Percentiles rank a stretch among this genome's conserved stretches.
phyloP scores from a whole-genome alignment of 2,113 vertebrate species.

The Gambusia affinis region DNA sequence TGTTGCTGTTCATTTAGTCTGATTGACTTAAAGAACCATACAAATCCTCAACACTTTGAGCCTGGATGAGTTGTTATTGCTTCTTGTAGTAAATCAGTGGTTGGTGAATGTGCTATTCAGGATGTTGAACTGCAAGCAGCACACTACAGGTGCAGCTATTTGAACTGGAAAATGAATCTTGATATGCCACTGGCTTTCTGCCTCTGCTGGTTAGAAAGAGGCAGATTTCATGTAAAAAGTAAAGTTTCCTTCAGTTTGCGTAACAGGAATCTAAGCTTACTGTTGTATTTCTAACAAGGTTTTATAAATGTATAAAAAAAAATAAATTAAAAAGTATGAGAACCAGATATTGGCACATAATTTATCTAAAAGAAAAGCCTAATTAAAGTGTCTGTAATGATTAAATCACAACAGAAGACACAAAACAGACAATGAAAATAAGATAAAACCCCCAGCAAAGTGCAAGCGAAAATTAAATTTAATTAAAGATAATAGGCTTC shows the following conservation, averaged over 20 bases:
- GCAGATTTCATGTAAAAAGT: not conserved
- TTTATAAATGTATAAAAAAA: not conserved
- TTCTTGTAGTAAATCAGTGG: not conserved
- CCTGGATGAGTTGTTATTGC: not conserved
- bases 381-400: not conserved
- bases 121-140: not conserved
- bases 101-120: no score
- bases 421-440: not conserved
- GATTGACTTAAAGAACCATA: no score
- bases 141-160: not conserved
- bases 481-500: not conserved
- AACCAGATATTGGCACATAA: no score
- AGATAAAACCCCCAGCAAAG: not conserved
- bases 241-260: not conserved
- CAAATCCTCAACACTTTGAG: no score
- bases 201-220: not conserved
- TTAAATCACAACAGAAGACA: not conserved
- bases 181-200: slow-evolving; percentile 3
- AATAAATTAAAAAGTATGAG: not conserved
- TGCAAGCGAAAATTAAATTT: not conserved
- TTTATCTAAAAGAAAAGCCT: no score
- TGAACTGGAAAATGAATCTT: not conserved
- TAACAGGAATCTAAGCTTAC: not conserved
- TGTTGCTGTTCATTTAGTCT: no score
- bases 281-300: not conserved